phyloP scores from a whole-genome alignment of 2,113 vertebrate genomes.

The Nibea coibor region DNA sequence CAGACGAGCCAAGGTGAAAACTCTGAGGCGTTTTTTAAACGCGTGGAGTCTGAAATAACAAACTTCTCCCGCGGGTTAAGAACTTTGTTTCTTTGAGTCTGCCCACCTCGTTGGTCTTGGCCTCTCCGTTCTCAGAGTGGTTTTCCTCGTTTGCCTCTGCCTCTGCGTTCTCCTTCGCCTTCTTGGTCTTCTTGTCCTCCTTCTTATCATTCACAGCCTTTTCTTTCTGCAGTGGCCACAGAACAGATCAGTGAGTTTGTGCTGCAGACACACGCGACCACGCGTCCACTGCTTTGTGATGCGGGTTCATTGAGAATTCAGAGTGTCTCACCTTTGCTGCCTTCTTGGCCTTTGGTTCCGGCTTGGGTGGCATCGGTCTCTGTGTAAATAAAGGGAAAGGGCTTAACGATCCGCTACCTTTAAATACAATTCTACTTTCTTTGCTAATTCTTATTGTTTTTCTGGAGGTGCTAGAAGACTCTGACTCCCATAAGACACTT shows the following conservation, averaged over 20 bases:
- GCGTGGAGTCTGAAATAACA: neutral
- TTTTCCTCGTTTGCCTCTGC: conserved; percentile 91
- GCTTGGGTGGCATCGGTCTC: conserved; percentile 86
- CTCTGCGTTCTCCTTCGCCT: conserved; percentile 88
- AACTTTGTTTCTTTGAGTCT: neutral
- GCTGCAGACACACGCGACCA: rapidly evolving
- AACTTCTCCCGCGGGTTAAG: neutral
- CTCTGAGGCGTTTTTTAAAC: neutral
- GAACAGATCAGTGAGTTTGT: no score
- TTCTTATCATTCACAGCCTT: conserved; percentile 91
- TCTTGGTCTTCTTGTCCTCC: conserved; percentile 92
- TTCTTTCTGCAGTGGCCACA: conserved; percentile 86
- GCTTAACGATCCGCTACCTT: neutral
- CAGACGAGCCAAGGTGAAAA: neutral
- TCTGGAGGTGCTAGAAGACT: neutral
- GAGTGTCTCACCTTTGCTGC: conserved; percentile 86
- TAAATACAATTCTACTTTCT: neutral
- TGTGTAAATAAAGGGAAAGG: conserved; percentile 55
- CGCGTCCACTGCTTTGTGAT: neutral
- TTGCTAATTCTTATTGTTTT: neutral
- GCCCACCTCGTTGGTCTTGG: conserved; percentile 91
- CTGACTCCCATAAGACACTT: neutral
- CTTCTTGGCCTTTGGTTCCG: conserved; percentile 92
- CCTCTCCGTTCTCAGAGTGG: conserved; percentile 95
- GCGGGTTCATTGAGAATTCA: neutral